Base-by-base conservation (phyloP, 2,113 vertebrate genomes). In the Brachyhypopomus occidentalis region DNA sequence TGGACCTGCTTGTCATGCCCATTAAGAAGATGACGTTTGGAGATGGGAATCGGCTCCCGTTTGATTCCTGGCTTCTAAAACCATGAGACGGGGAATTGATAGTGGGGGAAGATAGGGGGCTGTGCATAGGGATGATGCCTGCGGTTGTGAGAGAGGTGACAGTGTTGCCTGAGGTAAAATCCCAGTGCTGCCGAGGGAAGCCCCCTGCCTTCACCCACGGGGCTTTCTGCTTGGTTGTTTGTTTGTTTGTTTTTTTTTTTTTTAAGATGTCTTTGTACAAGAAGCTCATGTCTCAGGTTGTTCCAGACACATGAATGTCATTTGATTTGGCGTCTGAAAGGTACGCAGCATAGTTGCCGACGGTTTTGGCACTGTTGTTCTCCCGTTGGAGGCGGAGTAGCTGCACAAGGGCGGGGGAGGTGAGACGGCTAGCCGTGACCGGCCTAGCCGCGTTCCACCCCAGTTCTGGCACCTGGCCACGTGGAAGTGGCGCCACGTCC, bases 1-100 rank as follows among this genome's bases (percentile, higher is more conserved):
- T 92, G 87, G 90, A 92, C 91, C 92, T 92, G 93, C 92, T 95
- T 94, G 94, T 94, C 94, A 92, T 92, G 89, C 93, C 91, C 93
- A 91, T 94, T 94, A 93, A 94, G 90, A 89, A 92, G 87, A 77
- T 92, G 90, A 88, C 78, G 55, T 83, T 52, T 36, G 74, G 80
- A 72, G 75, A 80, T 81, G 80, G 72, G 81, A 69, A 83, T 81
- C 64, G 17, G 64, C 36, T 52, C 59, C 30, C 25, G 4, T 62
- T 80, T 80, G 38, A 74, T 83, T 86, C 56, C 20, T 75, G 66
- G 84, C 86, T 80, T 67, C 72, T 83, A 59, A 60, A 73, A 52
- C 45, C 45, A 27, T 23, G 22, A 8, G 27, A 41, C 80, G 73
- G 34, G 22, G 81, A 70, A 56, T 20, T 78, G 87, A 85, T 83